Percentiles rank a stretch among this genome's conserved stretches.
Conservation (phyloP, 2,113 vertebrate genomes). For the Pogona vitticeps region DNA sequence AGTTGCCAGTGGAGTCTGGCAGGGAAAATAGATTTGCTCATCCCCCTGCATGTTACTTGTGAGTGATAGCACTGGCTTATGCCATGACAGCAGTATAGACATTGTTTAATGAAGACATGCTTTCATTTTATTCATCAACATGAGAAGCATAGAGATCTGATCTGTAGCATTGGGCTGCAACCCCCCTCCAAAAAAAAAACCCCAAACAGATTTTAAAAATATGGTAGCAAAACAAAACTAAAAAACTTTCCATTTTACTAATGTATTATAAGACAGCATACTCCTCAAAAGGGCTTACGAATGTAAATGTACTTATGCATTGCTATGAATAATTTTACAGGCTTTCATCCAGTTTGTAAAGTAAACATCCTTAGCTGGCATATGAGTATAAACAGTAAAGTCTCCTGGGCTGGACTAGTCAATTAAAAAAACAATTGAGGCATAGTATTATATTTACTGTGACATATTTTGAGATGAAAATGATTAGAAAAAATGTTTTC, state of each 20-base stretch:
- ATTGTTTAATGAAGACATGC: background rate
- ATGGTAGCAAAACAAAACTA: background rate
- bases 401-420: background rate
- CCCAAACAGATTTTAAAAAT: too few relatives aligned
- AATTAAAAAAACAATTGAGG: background rate
- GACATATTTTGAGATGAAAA: background rate
- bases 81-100: background rate
- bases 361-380: background rate
- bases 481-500: slow-evolving; percentile 4
- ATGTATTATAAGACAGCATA: background rate
- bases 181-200: too few relatives aligned
- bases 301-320: background rate
- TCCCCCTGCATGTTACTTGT: background rate
- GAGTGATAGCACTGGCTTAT: background rate
- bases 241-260: background rate
- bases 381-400: background rate
- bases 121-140: background rate
- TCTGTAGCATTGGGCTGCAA: background rate
- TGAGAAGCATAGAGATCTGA: background rate
- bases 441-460: background rate
- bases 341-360: background rate
- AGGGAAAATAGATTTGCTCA: background rate
- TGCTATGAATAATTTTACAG: background rate
- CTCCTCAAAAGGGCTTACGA: background rate
- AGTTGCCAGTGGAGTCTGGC: background rate